Conservation (phyloP, 1,140 invertebrate species). For the Mamestra configurata region DNA sequence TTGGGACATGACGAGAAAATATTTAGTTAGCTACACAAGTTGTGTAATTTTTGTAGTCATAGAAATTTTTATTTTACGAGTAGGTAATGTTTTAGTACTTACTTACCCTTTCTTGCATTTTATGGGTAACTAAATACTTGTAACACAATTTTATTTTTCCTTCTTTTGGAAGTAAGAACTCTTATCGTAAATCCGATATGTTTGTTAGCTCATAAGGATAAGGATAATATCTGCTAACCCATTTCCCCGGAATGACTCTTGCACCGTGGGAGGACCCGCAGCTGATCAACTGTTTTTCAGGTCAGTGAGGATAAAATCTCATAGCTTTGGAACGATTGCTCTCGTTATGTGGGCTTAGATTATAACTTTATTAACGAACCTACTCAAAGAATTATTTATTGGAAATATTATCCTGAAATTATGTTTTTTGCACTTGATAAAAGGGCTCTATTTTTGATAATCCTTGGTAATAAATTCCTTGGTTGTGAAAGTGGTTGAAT, state of each 20-base stretch:
- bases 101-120: no score
- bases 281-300: constrained; percentile 20
- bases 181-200: constrained; percentile 30
- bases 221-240: constrained; percentile 32
- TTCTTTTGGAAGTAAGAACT: background rate
- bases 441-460: no score
- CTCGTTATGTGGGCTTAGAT: background rate
- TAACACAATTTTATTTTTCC: background rate
- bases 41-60: no score
- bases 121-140: background rate
- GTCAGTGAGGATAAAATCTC: background rate
- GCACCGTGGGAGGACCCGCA: constrained; percentile 20
- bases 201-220: constrained; percentile 30
- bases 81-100: background rate
- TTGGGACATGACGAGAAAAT: background rate
- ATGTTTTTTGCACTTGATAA: no score
- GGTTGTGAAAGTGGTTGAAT: no score
- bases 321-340: background rate
- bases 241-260: constrained; percentile 30
- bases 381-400: no score
- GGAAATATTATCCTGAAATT: no score
- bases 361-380: no score
- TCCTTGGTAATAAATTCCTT: no score
- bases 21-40: no score
- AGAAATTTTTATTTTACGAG: no score